Evolutionary conservation across 53 echinoderm and acorn worm genomes (phyloP), one percentile per base, ranked within the genome.

Genomic region (Hippasteria phrygiana): DNA sequence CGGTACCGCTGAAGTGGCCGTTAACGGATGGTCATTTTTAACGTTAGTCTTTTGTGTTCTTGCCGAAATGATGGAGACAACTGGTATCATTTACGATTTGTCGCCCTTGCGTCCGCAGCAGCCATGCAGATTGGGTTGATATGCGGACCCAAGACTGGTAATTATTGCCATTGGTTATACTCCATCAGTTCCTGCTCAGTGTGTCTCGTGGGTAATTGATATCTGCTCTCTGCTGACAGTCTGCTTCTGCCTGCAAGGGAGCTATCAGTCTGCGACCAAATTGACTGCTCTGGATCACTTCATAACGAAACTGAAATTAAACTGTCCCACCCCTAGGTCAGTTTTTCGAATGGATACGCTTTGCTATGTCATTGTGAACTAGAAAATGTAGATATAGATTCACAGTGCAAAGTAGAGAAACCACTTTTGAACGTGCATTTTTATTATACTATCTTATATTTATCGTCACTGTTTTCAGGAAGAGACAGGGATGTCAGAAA

Each of bases 241-340:
- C 20, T 22, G 59, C 20, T 2, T 24, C 26, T 22, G 59, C 59
- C 59, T 26, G 59, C 59, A 24, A 59, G 59, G 59, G 59, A 59
- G 26, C 59, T 1, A 22, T 24, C 59, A 51, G 14, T 51, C 59
- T 22, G n/a, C 20, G 59, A 26, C 20, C 59, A 59, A 59, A 59
- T 59, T 59, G 59, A 59, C 59, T 59, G n/a, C 59, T 5, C 59
- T 26, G 59, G 59, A 59, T 59, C 59, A 26, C 26, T 59, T 59
- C n/a, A 24, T 18, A 24, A 22, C 3, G 59, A 7, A 26, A 22
- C 26, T n/a, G 26, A 59, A 59, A 59, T 59, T 59, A 59, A 22
- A 22, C n/a, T n/a, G n/a, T 59, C 59, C 26, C 26, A n/a, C n/a
- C n/a, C n/a, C n/a, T n/a, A n/a, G n/a, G n/a, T n/a, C n/a, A n/a